phyloP scores from a whole-genome alignment of 2,797 vertebrate species.

The Eidolon dupreanum region DNA sequence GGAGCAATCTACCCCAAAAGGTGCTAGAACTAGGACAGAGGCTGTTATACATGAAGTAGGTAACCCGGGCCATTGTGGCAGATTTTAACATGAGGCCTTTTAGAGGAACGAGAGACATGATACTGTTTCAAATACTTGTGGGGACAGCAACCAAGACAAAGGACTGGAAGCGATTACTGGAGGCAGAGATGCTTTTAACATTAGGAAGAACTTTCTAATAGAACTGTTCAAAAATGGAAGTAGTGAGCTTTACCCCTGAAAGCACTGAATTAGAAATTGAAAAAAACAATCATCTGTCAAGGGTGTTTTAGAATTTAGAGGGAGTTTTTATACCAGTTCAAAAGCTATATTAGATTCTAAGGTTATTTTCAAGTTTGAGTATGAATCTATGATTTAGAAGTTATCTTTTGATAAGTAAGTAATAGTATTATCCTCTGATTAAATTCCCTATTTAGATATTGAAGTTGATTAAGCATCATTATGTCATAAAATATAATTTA shows the following conservation, averaged over 20 bases:
- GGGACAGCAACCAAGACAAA: background rate
- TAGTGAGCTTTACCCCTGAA: background rate
- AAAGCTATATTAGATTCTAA: slow-evolving; percentile 26
- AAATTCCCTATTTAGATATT: slow-evolving; percentile 19
- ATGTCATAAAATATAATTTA: slow-evolving; percentile 15
- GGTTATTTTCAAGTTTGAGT: slow-evolving; percentile 49
- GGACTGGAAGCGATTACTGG: background rate
- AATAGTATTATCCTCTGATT: background rate
- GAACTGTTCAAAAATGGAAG: background rate
- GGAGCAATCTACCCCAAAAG: background rate
- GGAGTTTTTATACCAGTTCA: background rate
- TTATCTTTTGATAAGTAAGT: slow-evolving; percentile 1
- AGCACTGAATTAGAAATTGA: background rate
- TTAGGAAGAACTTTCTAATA: slow-evolving; percentile 7
- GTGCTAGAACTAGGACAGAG: background rate
- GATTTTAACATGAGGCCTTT: background rate
- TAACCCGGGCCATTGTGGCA: background rate
- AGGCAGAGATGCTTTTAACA: background rate
- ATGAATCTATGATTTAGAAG: background rate
- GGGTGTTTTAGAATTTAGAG: slow-evolving; percentile 12
- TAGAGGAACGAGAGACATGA: background rate
- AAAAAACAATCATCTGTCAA: background rate
- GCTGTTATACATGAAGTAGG: background rate
- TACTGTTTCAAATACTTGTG: background rate
- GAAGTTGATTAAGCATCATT: slow-evolving; percentile 30